These are phyloP conservation scores for Eciton burchellii DNA, from an alignment of 1,140 invertebrate species.

Conservation along the genomic window DNA sequence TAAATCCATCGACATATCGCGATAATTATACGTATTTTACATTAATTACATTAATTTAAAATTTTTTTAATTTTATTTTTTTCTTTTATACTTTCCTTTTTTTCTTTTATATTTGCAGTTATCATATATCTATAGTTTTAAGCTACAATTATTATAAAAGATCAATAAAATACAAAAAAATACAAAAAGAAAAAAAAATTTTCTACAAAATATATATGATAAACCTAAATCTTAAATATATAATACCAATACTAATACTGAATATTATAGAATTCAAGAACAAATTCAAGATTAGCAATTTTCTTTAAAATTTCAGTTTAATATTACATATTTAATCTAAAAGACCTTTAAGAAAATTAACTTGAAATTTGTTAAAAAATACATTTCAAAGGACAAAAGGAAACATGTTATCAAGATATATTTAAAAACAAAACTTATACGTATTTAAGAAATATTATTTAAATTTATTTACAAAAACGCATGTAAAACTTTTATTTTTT, in stretches of 20 bases:
- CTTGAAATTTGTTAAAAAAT: background rate
- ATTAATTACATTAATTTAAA: background rate
- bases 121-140: too few relatives aligned
- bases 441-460: conserved; percentile 1
- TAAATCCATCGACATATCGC: conserved; percentile 27
- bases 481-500: too few relatives aligned
- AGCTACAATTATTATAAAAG: too few relatives aligned
- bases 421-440: background rate
- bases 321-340: background rate
- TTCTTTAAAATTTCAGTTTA: conserved; percentile 12
- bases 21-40: conserved; percentile 32
- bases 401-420: background rate
- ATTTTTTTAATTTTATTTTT: conserved; percentile 32
- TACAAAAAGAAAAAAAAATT: too few relatives aligned
- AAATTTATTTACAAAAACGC: too few relatives aligned
- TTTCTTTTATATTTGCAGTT: too few relatives aligned
- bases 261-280: too few relatives aligned
- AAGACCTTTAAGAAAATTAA: conserved; percentile 7
- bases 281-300: background rate
- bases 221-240: too few relatives aligned
- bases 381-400: background rate
- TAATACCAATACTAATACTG: too few relatives aligned
- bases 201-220: too few relatives aligned
- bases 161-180: too few relatives aligned
- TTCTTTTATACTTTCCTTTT: too few relatives aligned